Base-by-base conservation (phyloP, 2,888 invertebrate genomes). In the Neria commutata region DNA sequence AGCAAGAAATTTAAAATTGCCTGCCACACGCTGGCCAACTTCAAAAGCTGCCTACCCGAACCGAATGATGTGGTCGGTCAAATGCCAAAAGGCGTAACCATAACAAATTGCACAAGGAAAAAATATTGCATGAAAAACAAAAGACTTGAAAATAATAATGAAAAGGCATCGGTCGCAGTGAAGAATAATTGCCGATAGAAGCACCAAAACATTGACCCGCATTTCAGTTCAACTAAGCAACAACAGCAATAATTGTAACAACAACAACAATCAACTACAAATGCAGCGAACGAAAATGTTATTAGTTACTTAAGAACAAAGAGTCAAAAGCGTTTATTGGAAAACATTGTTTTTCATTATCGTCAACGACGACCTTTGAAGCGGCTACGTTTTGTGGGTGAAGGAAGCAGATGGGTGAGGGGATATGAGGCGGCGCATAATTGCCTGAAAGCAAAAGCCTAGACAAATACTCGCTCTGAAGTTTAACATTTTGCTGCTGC, bases 141-240 rank as follows among this genome's bases (percentile, higher is more conserved):
- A 50, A 34, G n/a, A 21, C 46, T 33, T 53, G 19, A 24, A 49
- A 42, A 54, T 40, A 46, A 37, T 14, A 37, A 37, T 14, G 10
- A 37, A 42, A 61, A n/a, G n/a, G n/a, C n/a, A n/a, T n/a, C n/a
- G n/a, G n/a, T n/a, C n/a, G n/a, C n/a, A n/a, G n/a, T 42, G 4
- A 19, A 42, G 21, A 42, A 42, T 19, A 42, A n/a, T n/a, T n/a
- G n/a, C 24, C 42, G 17, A 49, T 49, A 49, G 0, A 17, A 19
- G 33, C 33, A 33, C n/a, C n/a, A 49, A 49, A 49, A 49, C 49
- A 49, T 49, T 49, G 49, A 49, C 49, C 49, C 49, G 49, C 29
- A 49, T 49, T 49, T 29, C 33, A 17, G 29, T 21, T 19, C 26
- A 49, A 49, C 49, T 11, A 49, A 49, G 19, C 49, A 8, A n/a